Base-by-base conservation (phyloP, 2,888 invertebrate species). In the Platycnemis pennipes region DNA sequence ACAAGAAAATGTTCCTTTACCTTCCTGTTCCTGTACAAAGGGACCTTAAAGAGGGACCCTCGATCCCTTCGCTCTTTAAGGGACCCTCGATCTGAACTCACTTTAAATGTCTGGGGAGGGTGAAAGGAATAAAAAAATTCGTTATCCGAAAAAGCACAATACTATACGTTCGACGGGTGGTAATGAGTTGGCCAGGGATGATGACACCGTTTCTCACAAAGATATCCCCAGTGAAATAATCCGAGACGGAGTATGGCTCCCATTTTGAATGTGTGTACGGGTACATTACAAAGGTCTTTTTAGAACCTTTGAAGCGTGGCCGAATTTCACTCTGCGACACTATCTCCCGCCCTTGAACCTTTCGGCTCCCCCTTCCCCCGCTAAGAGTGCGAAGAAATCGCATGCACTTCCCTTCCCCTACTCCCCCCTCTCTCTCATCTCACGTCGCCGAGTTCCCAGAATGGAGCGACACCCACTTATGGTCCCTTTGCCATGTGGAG, bases 321-420 rank as follows among this genome's bases (percentile, higher is more conserved):
- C 5, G n/a, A 22, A 63, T 63, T 63, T 63, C 63, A 63, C 26
- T 63, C 63, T 63, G 63, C 63, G 5, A 26, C 63, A 26, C 26
- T 63, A 63, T 63, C 63, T 63, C 63, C 63, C n/a, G 63, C n/a
- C 63, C 63, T 63, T 63, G 63, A 63, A 63, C 63, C 8, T 63
- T 63, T 63, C n/a, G 26, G 2, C n/a, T 63, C 63, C 22, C 26
- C 7, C 63, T 63, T 63, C 26, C 63, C 63, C 63, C n/a, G 63
- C 63, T 26, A 3, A 7, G 4, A 19, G 63, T n/a, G 7, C 26
- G n/a, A 63, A 63, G 63, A 26, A 63, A 63, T 63, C 63, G 8
- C 63, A 22, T n/a, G 26, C 0, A 3, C 49, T 49, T 19, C 49
- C 2, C 63, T n/a, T n/a, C 22, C 63, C 26, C 63, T 0, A 63